Percentiles rank a stretch among this genome's conserved stretches.
These are phyloP conservation scores for Drosophila longiperda DNA, from an alignment of 2,888 invertebrate species.

Conservation along the genomic window DNA sequence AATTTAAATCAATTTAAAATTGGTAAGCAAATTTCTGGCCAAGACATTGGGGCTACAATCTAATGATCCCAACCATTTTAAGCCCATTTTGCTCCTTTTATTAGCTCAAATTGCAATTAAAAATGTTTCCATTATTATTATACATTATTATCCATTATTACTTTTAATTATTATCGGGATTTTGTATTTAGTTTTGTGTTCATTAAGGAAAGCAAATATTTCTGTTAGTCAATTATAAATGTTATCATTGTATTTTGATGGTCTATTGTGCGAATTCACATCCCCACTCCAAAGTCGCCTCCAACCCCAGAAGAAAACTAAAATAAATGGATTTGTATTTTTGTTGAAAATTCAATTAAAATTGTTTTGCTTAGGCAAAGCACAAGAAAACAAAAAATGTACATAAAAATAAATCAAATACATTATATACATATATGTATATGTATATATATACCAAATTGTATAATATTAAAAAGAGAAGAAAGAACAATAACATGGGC, in stretches of 20 bases:
- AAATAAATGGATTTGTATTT: conserved; percentile 63
- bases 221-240: conserved; percentile 1
- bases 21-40: background rate
- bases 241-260: conserved; percentile 14
- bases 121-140: too few species aligned
- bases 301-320: conserved; percentile 17
- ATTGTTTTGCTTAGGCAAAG: conserved; percentile 63
- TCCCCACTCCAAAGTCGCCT: background rate
- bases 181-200: background rate
- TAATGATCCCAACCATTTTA: background rate
- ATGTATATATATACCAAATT: conserved; percentile 54
- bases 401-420: conserved; percentile 59
- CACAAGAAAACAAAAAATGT: conserved; percentile 24
- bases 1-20: too few species aligned
- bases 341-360: conserved; percentile 81
- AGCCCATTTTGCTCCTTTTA: background rate
- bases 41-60: background rate
- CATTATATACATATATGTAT: conserved; percentile 44
- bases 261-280: conserved; percentile 11
- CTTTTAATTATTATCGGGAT: background rate
- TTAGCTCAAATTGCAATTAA: background rate
- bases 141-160: too few species aligned
- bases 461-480: conserved; percentile 40
- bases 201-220: conserved; percentile 34
- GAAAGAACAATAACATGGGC: conserved; percentile 13